Conservation (phyloP, 1,140 invertebrate genomes). For the Drosophila funebris region DNA sequence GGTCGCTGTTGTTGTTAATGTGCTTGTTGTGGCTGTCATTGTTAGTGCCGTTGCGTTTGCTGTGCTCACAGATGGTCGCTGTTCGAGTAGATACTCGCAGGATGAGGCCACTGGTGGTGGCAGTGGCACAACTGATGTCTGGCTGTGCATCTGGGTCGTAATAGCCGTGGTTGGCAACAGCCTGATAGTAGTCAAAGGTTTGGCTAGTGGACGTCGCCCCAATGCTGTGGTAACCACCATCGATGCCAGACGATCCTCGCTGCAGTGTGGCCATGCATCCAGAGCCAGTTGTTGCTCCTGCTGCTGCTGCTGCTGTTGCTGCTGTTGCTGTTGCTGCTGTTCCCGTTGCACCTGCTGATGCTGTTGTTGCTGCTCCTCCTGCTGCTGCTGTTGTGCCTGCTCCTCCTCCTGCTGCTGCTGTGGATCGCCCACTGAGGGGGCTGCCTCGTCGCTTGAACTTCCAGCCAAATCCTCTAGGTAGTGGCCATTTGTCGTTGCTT, state of each 20-base stretch:
- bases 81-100: constrained; percentile 83
- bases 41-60: constrained; percentile 23
- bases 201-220: constrained; percentile 57
- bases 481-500: constrained; percentile 84
- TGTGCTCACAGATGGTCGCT: constrained; percentile 53
- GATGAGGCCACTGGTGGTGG: constrained; percentile 67
- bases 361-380: too few species aligned
- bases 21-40: constrained; percentile 10
- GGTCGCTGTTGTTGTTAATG: not conserved
- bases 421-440: constrained; percentile 28
- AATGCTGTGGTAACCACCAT: constrained; percentile 44
- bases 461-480: constrained; percentile 84
- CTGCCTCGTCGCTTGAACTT: constrained; percentile 83
- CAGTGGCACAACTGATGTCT: constrained; percentile 19
- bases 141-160: constrained; percentile 15
- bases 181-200: constrained; percentile 47
- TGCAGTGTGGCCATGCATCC: constrained; percentile 35
- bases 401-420: constrained; percentile 10
- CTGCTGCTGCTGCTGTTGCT: constrained; percentile 13
- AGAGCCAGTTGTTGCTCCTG: constrained; percentile 20
- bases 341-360: too few species aligned
- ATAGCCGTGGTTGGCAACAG: constrained; percentile 70
- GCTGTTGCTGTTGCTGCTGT: not conserved
- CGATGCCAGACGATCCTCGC: constrained; percentile 51
- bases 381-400: constrained; percentile 17